A percentile compares a stretch with the other conserved stretches of the same genome.
Evolutionary conservation across 2,113 vertebrate species (phyloP).

Genomic region (Cyprinodon tularosa): DNA sequence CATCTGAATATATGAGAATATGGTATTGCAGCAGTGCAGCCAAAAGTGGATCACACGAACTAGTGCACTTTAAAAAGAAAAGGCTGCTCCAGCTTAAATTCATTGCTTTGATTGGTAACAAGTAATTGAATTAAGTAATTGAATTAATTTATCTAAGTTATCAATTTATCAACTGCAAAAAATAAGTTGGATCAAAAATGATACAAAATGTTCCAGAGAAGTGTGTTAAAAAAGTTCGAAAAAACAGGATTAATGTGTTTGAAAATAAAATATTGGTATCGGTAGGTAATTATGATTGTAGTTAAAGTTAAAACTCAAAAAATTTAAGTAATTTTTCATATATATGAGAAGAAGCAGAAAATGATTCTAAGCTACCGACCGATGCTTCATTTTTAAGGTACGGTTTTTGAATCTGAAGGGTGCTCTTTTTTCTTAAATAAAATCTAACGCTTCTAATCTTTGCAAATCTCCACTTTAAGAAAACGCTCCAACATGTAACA

Average conservation of each 20-base stretch:
- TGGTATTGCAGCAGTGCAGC: not conserved
- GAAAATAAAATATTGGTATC: not conserved
- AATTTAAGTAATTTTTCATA: not conserved
- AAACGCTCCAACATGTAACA: conserved; percentile 50
- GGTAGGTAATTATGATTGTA: not conserved
- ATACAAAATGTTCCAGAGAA: not conserved
- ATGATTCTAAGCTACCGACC: not conserved
- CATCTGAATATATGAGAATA: not conserved
- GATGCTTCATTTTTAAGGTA: not conserved
- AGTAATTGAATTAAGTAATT: too few species aligned
- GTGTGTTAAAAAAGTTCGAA: too few species aligned
- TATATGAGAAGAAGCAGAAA: not conserved
- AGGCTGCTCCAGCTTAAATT: too few species aligned
- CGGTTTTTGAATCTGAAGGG: conserved; percentile 22
- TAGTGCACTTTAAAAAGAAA: not conserved
- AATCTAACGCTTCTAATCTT: conserved; percentile 61
- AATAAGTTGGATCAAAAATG: not conserved
- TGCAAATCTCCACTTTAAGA: conserved; percentile 65
- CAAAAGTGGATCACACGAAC: not conserved
- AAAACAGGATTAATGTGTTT: too few species aligned
- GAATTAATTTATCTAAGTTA: too few species aligned
- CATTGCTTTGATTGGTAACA: too few species aligned
- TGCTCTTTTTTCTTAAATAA: conserved; percentile 73
- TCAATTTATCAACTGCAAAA: too few species aligned
- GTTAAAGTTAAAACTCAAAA: too few species aligned